Percentiles rank a stretch among this genome's conserved stretches.
Conservation (phyloP, 1,140 invertebrate genomes). For the Heliconius hermathena region DNA sequence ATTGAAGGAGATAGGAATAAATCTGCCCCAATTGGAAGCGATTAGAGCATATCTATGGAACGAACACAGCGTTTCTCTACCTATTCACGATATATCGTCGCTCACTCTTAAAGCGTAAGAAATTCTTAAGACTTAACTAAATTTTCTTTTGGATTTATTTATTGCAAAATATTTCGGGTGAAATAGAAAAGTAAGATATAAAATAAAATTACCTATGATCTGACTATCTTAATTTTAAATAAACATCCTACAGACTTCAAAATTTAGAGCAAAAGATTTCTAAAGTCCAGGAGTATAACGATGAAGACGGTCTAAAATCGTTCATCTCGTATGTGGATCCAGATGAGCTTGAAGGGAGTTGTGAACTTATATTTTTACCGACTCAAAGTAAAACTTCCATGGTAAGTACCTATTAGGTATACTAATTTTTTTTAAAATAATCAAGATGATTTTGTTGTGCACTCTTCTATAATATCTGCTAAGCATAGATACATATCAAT, state of each 20-base stretch:
- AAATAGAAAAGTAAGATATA: too few species aligned
- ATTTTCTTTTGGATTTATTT: background rate
- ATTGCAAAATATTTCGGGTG: too few species aligned
- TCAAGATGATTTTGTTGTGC: too few species aligned
- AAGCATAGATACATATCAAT: too few species aligned
- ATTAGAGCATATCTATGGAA: background rate
- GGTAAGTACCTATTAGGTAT: background rate
- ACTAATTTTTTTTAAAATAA: too few species aligned
- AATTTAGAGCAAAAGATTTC: background rate
- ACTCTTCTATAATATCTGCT: too few species aligned
- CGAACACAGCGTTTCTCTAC: background rate
- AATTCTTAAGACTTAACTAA: too few species aligned
- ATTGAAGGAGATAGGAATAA: background rate
- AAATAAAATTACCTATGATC: too few species aligned
- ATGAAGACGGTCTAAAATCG: background rate
- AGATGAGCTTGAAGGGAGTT: conserved; percentile 33
- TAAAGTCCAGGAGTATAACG: background rate
- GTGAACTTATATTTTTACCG: conserved; percentile 43
- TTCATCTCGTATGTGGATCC: conserved; percentile 26
- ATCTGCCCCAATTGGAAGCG: background rate
- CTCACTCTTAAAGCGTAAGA: background rate
- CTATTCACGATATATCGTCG: background rate
- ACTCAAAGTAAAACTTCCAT: conserved; percentile 31
- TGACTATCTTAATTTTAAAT: background rate
- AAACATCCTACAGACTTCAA: background rate